Percentiles rank a stretch among this genome's conserved stretches.
Evolutionary conservation across 2,113 vertebrate species (phyloP).

Genomic region (Tachysurus fulvidraco): DNA sequence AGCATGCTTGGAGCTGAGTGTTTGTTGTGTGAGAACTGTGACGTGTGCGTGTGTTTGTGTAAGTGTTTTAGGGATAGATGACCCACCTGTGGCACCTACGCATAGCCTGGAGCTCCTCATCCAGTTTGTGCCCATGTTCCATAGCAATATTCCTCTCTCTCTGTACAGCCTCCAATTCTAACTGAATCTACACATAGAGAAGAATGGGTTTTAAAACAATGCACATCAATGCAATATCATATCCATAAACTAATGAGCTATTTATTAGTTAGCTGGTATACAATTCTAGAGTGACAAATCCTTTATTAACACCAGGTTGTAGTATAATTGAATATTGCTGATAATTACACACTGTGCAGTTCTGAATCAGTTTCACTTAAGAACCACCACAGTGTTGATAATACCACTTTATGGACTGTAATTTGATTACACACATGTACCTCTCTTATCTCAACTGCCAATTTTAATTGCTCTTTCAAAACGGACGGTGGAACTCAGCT

Average conservation of each 20-base stretch:
- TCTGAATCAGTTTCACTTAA: slow-evolving; percentile 1
- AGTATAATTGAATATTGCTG: background rate
- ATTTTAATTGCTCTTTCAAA: slow-evolving; percentile 18
- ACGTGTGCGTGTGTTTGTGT: background rate
- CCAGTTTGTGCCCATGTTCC: slow-evolving; percentile 73
- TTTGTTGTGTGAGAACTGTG: background rate
- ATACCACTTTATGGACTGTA: slow-evolving; percentile 30
- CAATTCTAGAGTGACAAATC: background rate
- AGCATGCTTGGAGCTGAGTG: background rate
- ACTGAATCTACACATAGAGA: slow-evolving; percentile 62
- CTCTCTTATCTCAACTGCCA: slow-evolving; percentile 28
- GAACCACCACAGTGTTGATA: slow-evolving; percentile 14
- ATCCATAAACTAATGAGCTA: no score
- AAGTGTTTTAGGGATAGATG: slow-evolving; percentile 2
- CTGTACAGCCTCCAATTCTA: slow-evolving; percentile 70
- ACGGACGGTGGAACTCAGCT: background rate
- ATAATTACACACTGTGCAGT: background rate
- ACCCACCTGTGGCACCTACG: slow-evolving; percentile 81
- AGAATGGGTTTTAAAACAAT: background rate
- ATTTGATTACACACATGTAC: slow-evolving; percentile 3
- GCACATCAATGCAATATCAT: background rate
- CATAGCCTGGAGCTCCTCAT: slow-evolving; percentile 78
- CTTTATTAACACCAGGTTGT: background rate
- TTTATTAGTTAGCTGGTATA: background rate
- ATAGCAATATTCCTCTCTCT: slow-evolving; percentile 75